Evolutionary conservation across 1,140 invertebrate species (phyloP).

Genomic region (Sitodiplosis mosellana): DNA sequence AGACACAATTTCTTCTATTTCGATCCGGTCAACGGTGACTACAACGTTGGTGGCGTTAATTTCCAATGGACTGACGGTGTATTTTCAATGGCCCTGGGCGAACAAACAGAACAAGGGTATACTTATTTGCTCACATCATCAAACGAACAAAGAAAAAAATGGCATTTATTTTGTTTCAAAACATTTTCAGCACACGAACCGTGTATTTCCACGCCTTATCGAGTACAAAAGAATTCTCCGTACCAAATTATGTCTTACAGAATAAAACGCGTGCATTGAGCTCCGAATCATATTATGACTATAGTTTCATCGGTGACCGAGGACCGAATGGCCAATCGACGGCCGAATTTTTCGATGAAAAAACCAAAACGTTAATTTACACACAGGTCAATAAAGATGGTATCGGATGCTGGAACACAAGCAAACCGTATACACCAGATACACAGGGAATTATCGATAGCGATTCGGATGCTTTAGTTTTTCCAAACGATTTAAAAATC

Average conservation of each 20-base stretch:
- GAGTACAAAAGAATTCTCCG: slow-evolving; percentile 53
- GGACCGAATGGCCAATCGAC: slow-evolving; percentile 52
- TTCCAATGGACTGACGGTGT: slow-evolving; percentile 65
- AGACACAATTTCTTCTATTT: slow-evolving; percentile 66
- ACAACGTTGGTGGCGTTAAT: slow-evolving; percentile 45
- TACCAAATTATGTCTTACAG: slow-evolving; percentile 45
- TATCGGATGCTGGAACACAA: slow-evolving; percentile 53
- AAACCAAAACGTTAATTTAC: slow-evolving; percentile 52
- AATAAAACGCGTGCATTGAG: slow-evolving; percentile 39
- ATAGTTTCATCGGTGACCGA: slow-evolving; percentile 47
- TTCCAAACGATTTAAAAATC: slow-evolving; percentile 46
- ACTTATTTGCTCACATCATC: slow-evolving; percentile 2
- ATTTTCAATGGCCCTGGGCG: slow-evolving; percentile 45
- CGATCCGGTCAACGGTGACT: slow-evolving; percentile 52
- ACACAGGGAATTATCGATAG: slow-evolving; percentile 43
- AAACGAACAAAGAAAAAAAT: too few species aligned
- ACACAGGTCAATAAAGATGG: slow-evolving; percentile 40
- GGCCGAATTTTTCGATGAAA: slow-evolving; percentile 48
- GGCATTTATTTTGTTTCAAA: not conserved
- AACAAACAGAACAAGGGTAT: slow-evolving; percentile 32
- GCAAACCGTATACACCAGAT: slow-evolving; percentile 38
- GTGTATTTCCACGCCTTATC: slow-evolving; percentile 59
- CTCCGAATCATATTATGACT: slow-evolving; percentile 42
- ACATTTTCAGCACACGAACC: slow-evolving; percentile 34
- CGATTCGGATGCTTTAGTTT: slow-evolving; percentile 41